Evolutionary conservation across 2,797 vertebrate species (phyloP), one percentile per base, ranked within the genome.

Genomic region (Echeneis naucrates): DNA sequence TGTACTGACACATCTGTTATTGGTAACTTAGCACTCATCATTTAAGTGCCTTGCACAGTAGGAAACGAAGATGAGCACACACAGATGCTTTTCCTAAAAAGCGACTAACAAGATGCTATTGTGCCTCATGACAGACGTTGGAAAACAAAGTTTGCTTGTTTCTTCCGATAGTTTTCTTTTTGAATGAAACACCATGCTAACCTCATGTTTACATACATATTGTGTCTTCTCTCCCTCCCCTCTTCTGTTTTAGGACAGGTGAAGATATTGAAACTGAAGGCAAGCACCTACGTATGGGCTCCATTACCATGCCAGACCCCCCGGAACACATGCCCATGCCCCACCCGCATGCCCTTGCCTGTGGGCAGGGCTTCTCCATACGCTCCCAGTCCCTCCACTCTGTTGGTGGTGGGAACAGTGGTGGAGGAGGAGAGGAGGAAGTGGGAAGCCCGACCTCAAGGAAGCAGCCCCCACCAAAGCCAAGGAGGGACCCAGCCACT

Each of bases 371-470:
- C 85, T 98, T 99, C 80, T 92, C 96, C 0, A 97, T 99, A 59
- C 96, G 97, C 81, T 99, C 98, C 17, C 98, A 99, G 93, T 99
- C 97, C 23, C 95, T 99, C 67, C 97, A 99, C 84, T 99, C 98
- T 0, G 97, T 99, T 0, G 98, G 98, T 50, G 97, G 96, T 64
- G 95, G 95, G 0, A 96, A 96, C 81, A 79, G 72, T 5, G 92
- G 89, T 40, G 90, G 88, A 1, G 97, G 97, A 80, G 97, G 96
- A 61, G 95, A 96, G 0, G 98, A 99, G 5, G 97, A 98, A 4
- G 97, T 98, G 72, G 96, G 95, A 65, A 96, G 94, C 83, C 94
- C 96, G 48, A 95, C 95, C 82, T 97, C 96, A 55, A 96, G 98
- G 73, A 97, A 97, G 89, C 98, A 97, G 73, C 98, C 98, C 0